Conservation (phyloP, 2,797 vertebrate species). For the Apogon hyalosoma region DNA sequence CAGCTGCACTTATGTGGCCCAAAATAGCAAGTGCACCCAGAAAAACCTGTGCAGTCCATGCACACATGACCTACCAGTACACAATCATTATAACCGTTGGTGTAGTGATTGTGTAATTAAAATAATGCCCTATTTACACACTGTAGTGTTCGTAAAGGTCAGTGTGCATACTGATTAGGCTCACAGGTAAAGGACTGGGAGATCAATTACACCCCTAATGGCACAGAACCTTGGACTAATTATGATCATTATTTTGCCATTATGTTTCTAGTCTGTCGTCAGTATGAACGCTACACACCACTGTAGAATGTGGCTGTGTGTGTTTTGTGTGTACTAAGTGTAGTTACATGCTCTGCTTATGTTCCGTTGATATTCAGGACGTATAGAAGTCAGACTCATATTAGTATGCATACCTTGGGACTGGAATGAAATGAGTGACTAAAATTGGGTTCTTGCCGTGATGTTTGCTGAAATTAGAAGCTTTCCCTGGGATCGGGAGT, state of each 20-base stretch:
- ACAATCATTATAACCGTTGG: background rate
- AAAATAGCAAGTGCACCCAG: background rate
- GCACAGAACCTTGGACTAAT: slow-evolving; percentile 56
- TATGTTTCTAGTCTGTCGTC: slow-evolving; percentile 44
- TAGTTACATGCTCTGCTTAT: slow-evolving; percentile 21
- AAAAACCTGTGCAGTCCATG: background rate
- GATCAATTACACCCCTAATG: slow-evolving; percentile 65
- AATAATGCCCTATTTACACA: slow-evolving; percentile 16
- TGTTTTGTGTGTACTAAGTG: slow-evolving; percentile 6
- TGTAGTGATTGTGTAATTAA: slow-evolving; percentile 8
- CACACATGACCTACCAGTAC: slow-evolving; percentile 2
- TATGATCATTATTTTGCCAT: slow-evolving; percentile 64
- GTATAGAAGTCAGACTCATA: slow-evolving; percentile 2
- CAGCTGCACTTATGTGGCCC: background rate
- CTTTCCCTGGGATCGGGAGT: background rate
- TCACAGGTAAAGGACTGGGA: slow-evolving; percentile 48
- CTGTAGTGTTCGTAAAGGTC: slow-evolving; percentile 42
- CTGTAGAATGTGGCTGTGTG: slow-evolving; percentile 1
- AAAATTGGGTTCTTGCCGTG: slow-evolving; percentile 9
- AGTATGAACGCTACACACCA: background rate
- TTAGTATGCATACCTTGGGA: slow-evolving; percentile 8
- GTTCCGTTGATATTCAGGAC: slow-evolving; percentile 5
- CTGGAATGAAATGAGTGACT: background rate
- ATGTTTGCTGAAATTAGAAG: background rate
- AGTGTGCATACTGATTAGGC: slow-evolving; percentile 37